Conservation (phyloP, 2,113 vertebrate species). For the Pyrgilauda ruficollis region DNA sequence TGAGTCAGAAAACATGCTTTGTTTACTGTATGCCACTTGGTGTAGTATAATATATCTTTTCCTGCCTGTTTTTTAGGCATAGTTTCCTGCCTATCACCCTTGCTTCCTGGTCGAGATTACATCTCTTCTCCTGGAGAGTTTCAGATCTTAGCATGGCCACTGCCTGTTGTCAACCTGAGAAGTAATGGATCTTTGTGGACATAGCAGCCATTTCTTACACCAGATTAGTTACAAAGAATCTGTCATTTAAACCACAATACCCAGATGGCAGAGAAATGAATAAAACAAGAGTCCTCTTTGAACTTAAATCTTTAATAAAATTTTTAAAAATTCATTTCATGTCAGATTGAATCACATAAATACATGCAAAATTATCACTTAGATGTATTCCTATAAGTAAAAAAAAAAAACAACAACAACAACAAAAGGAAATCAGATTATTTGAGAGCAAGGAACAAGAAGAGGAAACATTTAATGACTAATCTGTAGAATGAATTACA, state of each 20-base stretch:
- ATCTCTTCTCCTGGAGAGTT: background rate
- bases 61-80: background rate
- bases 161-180: background rate
- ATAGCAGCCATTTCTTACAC: background rate
- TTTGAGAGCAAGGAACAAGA: background rate
- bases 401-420: background rate
- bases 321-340: accelerated
- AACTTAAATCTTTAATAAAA: background rate
- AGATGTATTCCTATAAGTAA: background rate
- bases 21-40: background rate
- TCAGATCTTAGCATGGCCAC: background rate
- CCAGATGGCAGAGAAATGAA: background rate
- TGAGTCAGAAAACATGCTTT: background rate
- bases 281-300: background rate
- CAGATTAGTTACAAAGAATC: background rate
- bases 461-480: accelerated
- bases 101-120: background rate
- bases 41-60: background rate
- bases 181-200: background rate
- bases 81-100: background rate
- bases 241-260: background rate
- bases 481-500: background rate
- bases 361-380: background rate
- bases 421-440: accelerated
- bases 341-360: background rate